Evolutionary conservation across 2,888 invertebrate species (phyloP), one percentile per base, ranked within the genome.

Genomic region (Eumerus sabulonum): DNA sequence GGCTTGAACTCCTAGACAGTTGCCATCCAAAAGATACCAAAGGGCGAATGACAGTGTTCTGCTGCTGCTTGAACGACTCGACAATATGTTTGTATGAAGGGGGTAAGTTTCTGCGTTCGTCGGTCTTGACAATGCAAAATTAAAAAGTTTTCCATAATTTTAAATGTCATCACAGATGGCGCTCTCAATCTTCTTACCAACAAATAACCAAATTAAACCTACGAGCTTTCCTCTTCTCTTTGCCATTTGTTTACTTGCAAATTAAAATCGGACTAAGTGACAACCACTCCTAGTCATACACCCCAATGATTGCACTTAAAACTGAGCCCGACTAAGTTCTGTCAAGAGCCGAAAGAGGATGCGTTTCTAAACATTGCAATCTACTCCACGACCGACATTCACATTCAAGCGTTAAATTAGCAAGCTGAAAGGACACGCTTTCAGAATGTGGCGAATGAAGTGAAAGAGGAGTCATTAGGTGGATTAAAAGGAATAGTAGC

Each of bases 391-490:
- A 73, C 72, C 67, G 47, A 77, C 57, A 72, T 67, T 72, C 67
- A 77, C 59, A 72, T 63, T 72, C 63, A 77, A 77, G 72, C 77
- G 72, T 77, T 73, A 77, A 77, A 77, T 77, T 73, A 68, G 77
- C 59, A 48, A 72, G 62, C 42, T 47, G 14, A 51, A 51, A 48
- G 53, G 48, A 64, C 16, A 36, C 44, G 3, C 27, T 27, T 7
- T 27, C 27, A 7, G 7, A 27, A 27, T 27, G 27, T 2, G 27
- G 27, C 7, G 27, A 9, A 35, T 35, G 27, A 14, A 11, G 11
- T 11, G 45, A 9, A 2, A 9, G 13, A 1, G 27, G 9, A 38
- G 14, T 72, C 67, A 77, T 77, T 77, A 77, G 67, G 44, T 59
- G 77, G 57, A 77, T 68, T 77, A 77, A 77, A 59, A 67, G 60